Evolutionary conservation across 1,140 invertebrate species (phyloP), one percentile per base, ranked within the genome.

Genomic region (Melipona quadrifasciata): DNA sequence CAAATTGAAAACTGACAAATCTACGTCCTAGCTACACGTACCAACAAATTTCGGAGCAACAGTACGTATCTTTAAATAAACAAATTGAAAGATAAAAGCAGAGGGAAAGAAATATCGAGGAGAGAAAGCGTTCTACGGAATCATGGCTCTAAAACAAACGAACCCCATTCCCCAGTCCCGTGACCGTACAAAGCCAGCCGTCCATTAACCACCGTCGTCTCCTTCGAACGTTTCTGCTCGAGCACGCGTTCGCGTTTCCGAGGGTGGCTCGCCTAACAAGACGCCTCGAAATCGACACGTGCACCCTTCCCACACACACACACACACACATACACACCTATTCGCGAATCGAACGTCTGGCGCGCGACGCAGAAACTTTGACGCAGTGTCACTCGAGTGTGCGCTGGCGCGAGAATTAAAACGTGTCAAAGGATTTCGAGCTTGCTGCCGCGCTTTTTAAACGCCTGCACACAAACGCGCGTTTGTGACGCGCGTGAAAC

Each of bases 251-350:
- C 74, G 24, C 55, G 57, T 61, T 64, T 21, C 61, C 6, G 5
- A 47, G 57, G 34, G 34, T 11, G 34, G n/a, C 3, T 24, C 74
- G 34, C n/a, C 57, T 76, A 76, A 76, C 74, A 47, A 76, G 74
- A 39, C 55, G 31, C 31, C 14, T n/a, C 55, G 72, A 55, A 55
- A 74, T 74, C 74, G 74, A 76, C 74, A 76, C 74, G 74, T 61
- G 74, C 34, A 8, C 27, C 73, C 55, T 21, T 10, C 17, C 21
- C 4, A 0, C 31, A 19, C 19, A 5, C 34, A 47, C 8, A 47
- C 39, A 47, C 39, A 47, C 39, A 47, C 39, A 47, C 39, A 47
- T 8, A 47, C 39, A 47, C 8, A 47, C 8, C 39, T 47, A 47
- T 47, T 47, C 8, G 39, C 39, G 6, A 61, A 61, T 75, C 55